These are phyloP conservation scores for Crocodylus rhombifer DNA, from an alignment of 2,797 vertebrate genomes.

Conservation along the genomic window DNA sequence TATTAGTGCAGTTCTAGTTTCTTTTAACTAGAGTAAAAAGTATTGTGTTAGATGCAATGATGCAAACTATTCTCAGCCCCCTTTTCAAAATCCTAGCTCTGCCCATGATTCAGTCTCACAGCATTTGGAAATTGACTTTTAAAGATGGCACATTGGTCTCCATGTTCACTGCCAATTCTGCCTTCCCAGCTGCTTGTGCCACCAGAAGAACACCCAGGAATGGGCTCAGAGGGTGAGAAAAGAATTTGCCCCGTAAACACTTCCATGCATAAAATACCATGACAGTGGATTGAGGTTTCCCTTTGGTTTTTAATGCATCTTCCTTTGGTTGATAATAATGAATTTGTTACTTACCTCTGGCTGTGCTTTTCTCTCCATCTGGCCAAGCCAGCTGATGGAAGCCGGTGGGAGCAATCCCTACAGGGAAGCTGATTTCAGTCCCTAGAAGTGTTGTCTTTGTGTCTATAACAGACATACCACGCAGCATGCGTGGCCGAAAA, in stretches of 20 bases:
- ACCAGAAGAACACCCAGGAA: background rate
- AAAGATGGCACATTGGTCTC: too few species aligned
- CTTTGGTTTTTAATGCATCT: background rate
- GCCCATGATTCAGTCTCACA: too few species aligned
- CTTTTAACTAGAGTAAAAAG: too few species aligned
- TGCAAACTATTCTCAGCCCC: too few species aligned
- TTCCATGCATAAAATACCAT: background rate
- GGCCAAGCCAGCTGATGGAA: conserved; percentile 94
- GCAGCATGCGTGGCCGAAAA: conserved; percentile 89
- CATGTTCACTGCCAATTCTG: background rate
- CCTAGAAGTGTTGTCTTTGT: conserved; percentile 89
- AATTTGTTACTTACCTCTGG: conserved; percentile 84
- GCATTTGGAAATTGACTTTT: too few species aligned
- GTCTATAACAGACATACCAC: conserved; percentile 88
- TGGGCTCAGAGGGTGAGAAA: background rate
- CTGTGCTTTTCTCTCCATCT: conserved; percentile 93
- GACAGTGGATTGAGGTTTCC: background rate
- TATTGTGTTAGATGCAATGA: too few species aligned
- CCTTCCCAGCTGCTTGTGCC: background rate
- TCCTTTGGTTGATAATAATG: background rate
- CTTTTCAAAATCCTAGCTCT: too few species aligned
- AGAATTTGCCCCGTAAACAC: background rate
- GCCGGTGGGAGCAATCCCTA: conserved; percentile 91
- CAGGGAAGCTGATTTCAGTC: conserved; percentile 89
- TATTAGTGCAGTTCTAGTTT: too few species aligned